These are phyloP conservation scores for Brachionus plicatilis DNA, from an alignment of 1,140 invertebrate species.

Conservation along the genomic window DNA sequence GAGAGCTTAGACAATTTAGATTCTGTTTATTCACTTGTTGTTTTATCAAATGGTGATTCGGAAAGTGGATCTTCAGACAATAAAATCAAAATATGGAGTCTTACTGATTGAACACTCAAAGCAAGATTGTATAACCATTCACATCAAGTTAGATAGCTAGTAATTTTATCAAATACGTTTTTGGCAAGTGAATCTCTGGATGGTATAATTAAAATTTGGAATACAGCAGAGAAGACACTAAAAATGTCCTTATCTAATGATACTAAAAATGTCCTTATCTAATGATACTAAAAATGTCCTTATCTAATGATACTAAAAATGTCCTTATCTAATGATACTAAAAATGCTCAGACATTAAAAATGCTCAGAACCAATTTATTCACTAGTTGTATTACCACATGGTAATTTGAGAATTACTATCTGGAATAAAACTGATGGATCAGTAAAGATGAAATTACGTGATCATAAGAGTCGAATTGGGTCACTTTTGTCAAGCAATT, in stretches of 20 bases:
- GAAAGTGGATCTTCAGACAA: too few species aligned
- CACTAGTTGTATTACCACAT: neutral
- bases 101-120: too few species aligned
- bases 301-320: neutral
- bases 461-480: neutral
- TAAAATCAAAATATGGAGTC: too few species aligned
- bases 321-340: neutral
- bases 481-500: neutral
- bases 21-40: too few species aligned
- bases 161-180: neutral
- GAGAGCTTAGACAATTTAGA: too few species aligned
- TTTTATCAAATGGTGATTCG: too few species aligned
- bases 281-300: neutral
- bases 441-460: neutral
- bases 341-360: too few species aligned
- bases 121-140: neutral
- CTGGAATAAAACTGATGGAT: neutral
- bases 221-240: neutral
- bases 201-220: neutral
- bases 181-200: neutral
- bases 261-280: neutral
- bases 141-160: neutral
- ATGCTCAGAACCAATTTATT: neutral
- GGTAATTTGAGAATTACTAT: neutral
- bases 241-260: neutral